Conservation (phyloP, 2,888 invertebrate species). For the Ochropleura leucogaster region DNA sequence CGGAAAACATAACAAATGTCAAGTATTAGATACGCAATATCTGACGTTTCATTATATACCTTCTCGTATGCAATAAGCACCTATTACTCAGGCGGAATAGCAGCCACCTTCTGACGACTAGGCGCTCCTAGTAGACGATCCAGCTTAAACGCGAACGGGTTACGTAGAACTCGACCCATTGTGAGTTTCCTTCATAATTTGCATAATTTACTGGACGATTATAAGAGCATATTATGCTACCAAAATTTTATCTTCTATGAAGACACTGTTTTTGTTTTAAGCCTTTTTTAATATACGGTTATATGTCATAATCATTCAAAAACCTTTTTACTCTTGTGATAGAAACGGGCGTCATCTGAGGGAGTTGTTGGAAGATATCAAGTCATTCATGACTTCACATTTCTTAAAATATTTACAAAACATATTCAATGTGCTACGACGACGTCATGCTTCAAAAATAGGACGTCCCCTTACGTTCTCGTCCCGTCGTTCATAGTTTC, state of each 20-base stretch:
- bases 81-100: conserved; percentile 81
- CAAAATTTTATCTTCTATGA: neutral
- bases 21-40: conserved; percentile 23
- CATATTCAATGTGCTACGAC: neutral
- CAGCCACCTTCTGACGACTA: conserved; percentile 73
- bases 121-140: conserved; percentile 79
- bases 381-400: neutral
- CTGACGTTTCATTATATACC: conserved; percentile 73
- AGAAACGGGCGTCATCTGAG: neutral
- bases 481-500: conserved; percentile 33
- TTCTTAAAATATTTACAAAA: neutral
- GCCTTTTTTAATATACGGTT: neutral
- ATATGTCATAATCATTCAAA: neutral
- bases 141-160: conserved; percentile 77
- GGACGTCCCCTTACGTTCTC: neutral
- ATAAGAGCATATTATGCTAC: neutral
- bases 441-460: conserved; percentile 17
- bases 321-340: neutral
- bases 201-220: neutral
- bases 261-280: neutral
- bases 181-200: conserved; percentile 7
- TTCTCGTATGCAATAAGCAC: conserved; percentile 85
- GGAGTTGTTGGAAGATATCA: neutral
- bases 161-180: conserved; percentile 59
- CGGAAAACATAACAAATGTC: conserved; percentile 41